Percentiles rank a stretch among this genome's conserved stretches.
Evolutionary conservation across 2,797 vertebrate genomes (phyloP).

Genomic region (Galaxias olidus): DNA sequence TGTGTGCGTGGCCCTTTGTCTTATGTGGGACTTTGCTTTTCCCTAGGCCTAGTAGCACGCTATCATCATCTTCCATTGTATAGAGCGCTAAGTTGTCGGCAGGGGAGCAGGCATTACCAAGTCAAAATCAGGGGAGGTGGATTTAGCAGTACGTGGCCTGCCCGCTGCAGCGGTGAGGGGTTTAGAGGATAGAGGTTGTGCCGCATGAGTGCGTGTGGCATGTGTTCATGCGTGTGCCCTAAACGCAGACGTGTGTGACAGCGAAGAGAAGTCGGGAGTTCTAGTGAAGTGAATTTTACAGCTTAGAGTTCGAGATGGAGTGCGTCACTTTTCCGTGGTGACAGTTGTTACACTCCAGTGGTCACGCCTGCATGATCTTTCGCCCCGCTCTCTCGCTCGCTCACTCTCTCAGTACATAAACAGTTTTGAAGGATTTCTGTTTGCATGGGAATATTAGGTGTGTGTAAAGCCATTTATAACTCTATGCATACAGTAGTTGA

Average conservation of each 20-base stretch:
- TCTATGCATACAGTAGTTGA: neutral
- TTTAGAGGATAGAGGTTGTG: constrained; percentile 46
- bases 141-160: constrained; percentile 65
- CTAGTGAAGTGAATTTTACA: constrained; percentile 46
- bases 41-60: constrained; percentile 51
- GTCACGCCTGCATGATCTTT: constrained; percentile 40
- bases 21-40: constrained; percentile 55
- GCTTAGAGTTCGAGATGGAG: constrained; percentile 28
- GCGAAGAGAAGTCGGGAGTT: constrained; percentile 34
- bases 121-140: constrained; percentile 66
- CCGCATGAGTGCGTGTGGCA: constrained; percentile 42
- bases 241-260: constrained; percentile 15
- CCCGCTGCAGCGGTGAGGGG: constrained; percentile 41
- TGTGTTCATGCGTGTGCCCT: neutral
- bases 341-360: constrained; percentile 36
- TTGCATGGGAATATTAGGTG: constrained; percentile 8
- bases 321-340: constrained; percentile 31
- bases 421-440: constrained; percentile 30
- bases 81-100: constrained; percentile 53
- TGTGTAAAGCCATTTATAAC: constrained; percentile 9
- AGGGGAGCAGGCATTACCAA: constrained; percentile 70
- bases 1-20: constrained; percentile 58
- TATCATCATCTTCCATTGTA: constrained; percentile 70
- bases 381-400: constrained; percentile 21
- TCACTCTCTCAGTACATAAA: constrained; percentile 9